A percentile compares a stretch with the other conserved stretches of the same genome.
Conservation (phyloP, 2,797 vertebrate species). For the Hylomyscus alleni region DNA sequence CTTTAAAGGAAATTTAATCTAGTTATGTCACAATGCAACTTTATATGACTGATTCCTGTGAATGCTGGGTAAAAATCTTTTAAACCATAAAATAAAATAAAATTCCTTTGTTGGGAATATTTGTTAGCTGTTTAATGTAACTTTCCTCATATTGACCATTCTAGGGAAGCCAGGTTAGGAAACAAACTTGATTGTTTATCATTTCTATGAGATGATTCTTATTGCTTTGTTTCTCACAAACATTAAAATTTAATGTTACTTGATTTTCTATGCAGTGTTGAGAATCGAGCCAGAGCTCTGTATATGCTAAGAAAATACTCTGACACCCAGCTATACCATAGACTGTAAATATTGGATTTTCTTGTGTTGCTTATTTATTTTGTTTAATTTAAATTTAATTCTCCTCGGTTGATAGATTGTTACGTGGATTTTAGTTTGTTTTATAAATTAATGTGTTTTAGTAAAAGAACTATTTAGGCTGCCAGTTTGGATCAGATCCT, state of each 20-base stretch:
- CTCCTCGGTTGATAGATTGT: neutral
- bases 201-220: constrained; percentile 32
- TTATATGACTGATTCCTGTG: neutral
- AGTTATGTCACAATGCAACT: neutral
- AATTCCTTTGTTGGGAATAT: neutral
- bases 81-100: constrained; percentile 11
- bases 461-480: neutral
- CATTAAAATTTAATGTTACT: neutral
- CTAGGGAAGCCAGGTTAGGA: neutral
- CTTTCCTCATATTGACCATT: neutral
- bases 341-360: neutral
- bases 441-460: constrained; percentile 8
- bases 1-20: neutral
- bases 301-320: neutral
- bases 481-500: neutral
- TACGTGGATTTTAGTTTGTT: constrained; percentile 34
- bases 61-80: neutral
- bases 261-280: neutral
- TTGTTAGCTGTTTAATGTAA: constrained; percentile 15
- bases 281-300: neutral
- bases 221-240: constrained; percentile 37
- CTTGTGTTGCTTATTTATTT: neutral
- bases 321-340: neutral
- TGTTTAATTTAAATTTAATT: neutral
- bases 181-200: constrained; percentile 35